Base-by-base conservation (phyloP, 2,797 vertebrate species). In the Cryptoblepharus egeriae region DNA sequence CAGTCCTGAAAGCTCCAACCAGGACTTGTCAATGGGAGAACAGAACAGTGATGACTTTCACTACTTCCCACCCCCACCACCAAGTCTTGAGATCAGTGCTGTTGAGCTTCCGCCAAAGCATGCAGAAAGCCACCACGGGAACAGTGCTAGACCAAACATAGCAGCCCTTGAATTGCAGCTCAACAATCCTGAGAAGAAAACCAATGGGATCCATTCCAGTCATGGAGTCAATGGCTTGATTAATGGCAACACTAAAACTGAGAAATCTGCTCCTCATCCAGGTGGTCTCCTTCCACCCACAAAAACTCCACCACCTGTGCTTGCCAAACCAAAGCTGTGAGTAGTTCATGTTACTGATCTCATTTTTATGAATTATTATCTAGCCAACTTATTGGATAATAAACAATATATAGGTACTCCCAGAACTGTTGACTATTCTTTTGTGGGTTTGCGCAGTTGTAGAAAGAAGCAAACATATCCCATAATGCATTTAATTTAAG, bases 251-350 rank as follows among this genome's bases (percentile, higher is more conserved):
- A 71, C 93, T 12, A 94, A 86, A 6, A 76, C 80, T 39, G 88
- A 91, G 81, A 87, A 86, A 80, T 87, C 88, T 78, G 77, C 73
- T 61, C 79, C 91, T 83, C 74, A 89, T 89, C 69, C 92, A 82
- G 82, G 91, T 76, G 85, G 85, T 87, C 90, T 95, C 75, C 94
- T 94, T 80, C 96, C 96, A 60, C 95, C 95, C 9, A 93, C 88
- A 37, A 99, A 96, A 93, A 97, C 98, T 0, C 97, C 95, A 49
- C 98, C 96, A 26, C 98, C 98, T 0, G 94, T 99, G 87, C 97
- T 97, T 63, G 97, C 97, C 91, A 99, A 98, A 86, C 98, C 98
- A 39, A 99, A 99, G 94, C 96, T 99, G 98, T 99, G 95, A 99
- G 98, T 99, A 95, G 73, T 91, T 85, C 78, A 37, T 30, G 10